These are phyloP conservation scores for Proctacanthus coquilletti DNA, from an alignment of 1,140 invertebrate genomes.

Conservation along the genomic window DNA sequence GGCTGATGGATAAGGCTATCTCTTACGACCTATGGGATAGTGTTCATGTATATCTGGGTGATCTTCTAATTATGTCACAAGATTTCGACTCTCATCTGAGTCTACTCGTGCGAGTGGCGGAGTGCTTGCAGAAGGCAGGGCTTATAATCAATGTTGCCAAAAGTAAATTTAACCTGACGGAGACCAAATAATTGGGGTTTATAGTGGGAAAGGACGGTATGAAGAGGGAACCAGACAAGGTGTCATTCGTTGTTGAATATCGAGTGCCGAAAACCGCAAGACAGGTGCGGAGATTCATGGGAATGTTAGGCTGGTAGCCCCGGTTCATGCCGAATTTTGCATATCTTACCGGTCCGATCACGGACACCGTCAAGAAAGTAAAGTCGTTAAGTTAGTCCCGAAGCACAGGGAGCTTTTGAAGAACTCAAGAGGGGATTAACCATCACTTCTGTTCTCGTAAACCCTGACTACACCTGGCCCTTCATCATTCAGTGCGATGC, in stretches of 20 bases:
- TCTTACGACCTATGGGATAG: too few relatives aligned
- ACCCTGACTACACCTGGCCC: conserved; percentile 12
- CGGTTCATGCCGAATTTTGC: conserved; percentile 26
- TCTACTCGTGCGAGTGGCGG: conserved; percentile 3
- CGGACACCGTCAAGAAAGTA: conserved; percentile 16
- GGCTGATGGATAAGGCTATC: conserved; percentile 6
- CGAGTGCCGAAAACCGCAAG: conserved; percentile 4
- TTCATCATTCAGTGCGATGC: conserved; percentile 11
- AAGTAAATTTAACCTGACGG: conserved; percentile 6
- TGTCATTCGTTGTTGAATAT: conserved; percentile 3
- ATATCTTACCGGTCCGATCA: conserved; percentile 16
- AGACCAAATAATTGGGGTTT: conserved; percentile 8
- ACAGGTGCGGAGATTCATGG: conserved; percentile 10
- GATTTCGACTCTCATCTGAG: conserved; percentile 3
- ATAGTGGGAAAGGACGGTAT: conserved; percentile 7
- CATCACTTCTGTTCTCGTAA: conserved; percentile 12
- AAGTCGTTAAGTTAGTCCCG: too few relatives aligned
- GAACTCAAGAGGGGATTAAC: conserved; percentile 6
- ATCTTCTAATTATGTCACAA: conserved; percentile 1
- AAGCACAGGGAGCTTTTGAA: conserved; percentile 1
- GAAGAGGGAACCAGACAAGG: conserved; percentile 6
- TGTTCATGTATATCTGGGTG: conserved; percentile 5
- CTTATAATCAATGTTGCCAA: conserved; percentile 4
- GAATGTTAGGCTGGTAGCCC: conserved; percentile 19
- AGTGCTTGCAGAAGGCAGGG: conserved; percentile 1